Evolutionary conservation across 2,797 vertebrate species (phyloP).

Genomic region (Sebastes nivosus): DNA sequence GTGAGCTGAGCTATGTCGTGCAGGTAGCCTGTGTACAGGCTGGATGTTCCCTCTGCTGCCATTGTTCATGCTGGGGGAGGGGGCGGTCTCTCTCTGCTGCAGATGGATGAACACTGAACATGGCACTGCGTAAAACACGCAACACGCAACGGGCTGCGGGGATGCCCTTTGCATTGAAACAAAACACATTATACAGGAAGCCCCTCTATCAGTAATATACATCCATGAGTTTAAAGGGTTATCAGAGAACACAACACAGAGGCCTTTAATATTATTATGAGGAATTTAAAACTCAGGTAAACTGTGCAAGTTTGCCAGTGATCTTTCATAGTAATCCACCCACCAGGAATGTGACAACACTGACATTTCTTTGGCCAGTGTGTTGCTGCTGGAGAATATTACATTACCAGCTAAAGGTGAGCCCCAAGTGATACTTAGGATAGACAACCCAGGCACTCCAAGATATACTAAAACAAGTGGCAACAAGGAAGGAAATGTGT

Average conservation of each 20-base stretch:
- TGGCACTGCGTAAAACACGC: not conserved
- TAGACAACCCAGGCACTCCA: too few relatives aligned
- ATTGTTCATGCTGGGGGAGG: slow-evolving; percentile 73
- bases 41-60: slow-evolving; percentile 6
- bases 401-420: too few relatives aligned
- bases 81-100: slow-evolving; percentile 29
- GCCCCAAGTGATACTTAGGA: not conserved
- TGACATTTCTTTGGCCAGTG: not conserved
- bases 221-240: not conserved
- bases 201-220: not conserved
- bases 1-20: not conserved
- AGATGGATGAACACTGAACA: not conserved
- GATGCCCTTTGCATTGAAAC: too few relatives aligned
- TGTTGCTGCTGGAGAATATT: not conserved
- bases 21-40: not conserved
- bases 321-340: not conserved
- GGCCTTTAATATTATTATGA: too few relatives aligned
- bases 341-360: not conserved
- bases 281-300: too few relatives aligned
- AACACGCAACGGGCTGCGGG: not conserved
- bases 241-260: not conserved
- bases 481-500: too few relatives aligned
- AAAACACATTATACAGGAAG: too few relatives aligned
- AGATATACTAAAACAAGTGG: too few relatives aligned
- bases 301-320: too few relatives aligned